phyloP scores from a whole-genome alignment of 1,140 invertebrate genomes.

The Megalonaias nervosa region DNA sequence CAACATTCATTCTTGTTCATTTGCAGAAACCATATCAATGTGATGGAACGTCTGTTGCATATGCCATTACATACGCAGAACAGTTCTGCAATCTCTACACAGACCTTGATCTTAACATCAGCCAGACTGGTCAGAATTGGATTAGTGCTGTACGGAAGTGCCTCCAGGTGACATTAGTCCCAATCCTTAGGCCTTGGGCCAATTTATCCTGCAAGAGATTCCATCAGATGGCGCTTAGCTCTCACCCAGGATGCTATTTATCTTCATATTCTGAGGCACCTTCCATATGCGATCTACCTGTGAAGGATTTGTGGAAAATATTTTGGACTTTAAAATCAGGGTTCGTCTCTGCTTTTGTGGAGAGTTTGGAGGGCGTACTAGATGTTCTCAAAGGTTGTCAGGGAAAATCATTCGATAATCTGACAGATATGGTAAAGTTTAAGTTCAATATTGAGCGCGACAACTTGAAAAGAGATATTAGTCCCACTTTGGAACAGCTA shows the following conservation, averaged over 20 bases:
- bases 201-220: background rate
- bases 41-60: background rate
- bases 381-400: background rate
- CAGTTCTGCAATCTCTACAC: conserved; percentile 20
- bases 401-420: background rate
- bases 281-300: conserved; percentile 11
- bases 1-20: too few relatives aligned
- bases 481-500: background rate
- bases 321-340: conserved; percentile 14
- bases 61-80: conserved; percentile 19
- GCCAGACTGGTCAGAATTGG: conserved; percentile 15
- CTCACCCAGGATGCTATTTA: conserved; percentile 9
- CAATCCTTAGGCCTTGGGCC: conserved; percentile 8
- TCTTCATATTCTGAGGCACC: background rate
- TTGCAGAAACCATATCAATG: background rate
- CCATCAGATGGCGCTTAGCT: conserved; percentile 4
- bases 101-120: conserved; percentile 1
- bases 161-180: conserved; percentile 21
- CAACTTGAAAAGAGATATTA: background rate
- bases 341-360: background rate
- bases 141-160: conserved; percentile 27
- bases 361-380: background rate
- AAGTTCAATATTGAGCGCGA: background rate
- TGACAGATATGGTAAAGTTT: background rate
- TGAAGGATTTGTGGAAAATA: conserved; percentile 1